Evolutionary conservation across 1,140 invertebrate genomes (phyloP).

Genomic region (Brachionus plicatilis): DNA sequence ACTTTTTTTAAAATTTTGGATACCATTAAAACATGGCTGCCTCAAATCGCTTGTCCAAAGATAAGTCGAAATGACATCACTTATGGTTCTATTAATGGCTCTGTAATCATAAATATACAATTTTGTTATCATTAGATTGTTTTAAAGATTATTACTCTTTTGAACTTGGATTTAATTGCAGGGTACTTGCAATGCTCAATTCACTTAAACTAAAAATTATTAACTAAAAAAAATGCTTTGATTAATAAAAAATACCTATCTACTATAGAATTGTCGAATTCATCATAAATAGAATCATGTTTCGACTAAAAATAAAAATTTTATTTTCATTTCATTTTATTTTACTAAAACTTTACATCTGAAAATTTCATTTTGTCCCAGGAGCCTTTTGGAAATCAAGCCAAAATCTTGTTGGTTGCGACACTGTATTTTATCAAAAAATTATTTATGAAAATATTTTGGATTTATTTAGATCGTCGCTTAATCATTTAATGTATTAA

Average conservation of each 20-base stretch:
- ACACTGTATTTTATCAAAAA: background rate
- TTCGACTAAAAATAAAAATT: background rate
- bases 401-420: background rate
- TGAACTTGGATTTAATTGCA: background rate
- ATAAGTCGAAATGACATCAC: conserved; percentile 25
- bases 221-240: background rate
- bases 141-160: background rate
- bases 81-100: conserved; percentile 26
- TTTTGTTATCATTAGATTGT: background rate
- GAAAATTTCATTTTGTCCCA: conserved; percentile 2
- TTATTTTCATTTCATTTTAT: too few species aligned
- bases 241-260: background rate
- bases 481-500: conserved; percentile 8
- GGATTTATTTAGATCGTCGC: background rate
- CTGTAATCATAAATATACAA: background rate
- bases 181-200: conserved; percentile 20
- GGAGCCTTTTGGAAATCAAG: background rate
- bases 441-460: background rate
- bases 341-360: background rate
- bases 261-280: conserved; percentile 37
- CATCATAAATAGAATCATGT: conserved; percentile 8
- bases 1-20: background rate
- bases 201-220: conserved; percentile 7
- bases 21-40: background rate
- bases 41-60: conserved; percentile 8